phyloP scores from a whole-genome alignment of 2,113 vertebrate genomes.

The Oreocharis arfaki region DNA sequence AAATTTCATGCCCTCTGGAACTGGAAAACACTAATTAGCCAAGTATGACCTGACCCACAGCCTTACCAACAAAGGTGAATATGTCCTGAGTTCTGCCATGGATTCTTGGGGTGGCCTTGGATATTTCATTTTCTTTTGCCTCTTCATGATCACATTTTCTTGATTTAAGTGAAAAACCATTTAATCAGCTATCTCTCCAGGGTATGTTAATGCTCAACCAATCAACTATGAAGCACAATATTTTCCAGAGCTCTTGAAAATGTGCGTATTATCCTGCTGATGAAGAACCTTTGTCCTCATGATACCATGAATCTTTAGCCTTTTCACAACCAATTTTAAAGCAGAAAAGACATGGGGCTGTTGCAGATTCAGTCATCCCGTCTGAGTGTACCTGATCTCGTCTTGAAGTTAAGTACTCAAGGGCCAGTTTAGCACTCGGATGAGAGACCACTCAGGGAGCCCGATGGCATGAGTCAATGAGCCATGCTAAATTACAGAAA shows the following conservation, averaged over 20 bases:
- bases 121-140: neutral
- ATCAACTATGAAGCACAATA: neutral
- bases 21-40: neutral
- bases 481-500: slow-evolving; percentile 32
- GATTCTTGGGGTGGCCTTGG: neutral
- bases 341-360: neutral
- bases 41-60: neutral
- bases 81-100: neutral
- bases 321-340: neutral
- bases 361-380: neutral
- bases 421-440: neutral
- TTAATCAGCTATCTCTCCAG: neutral
- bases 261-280: neutral
- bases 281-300: neutral
- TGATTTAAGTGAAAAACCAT: neutral
- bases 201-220: neutral
- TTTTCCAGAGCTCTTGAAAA: neutral
- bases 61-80: neutral
- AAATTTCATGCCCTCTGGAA: neutral
- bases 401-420: neutral
- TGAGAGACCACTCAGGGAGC: neutral
- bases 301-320: neutral
- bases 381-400: neutral
- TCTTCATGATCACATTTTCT: neutral
- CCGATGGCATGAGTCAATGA: neutral